These are phyloP conservation scores for Oscheius myriophilus DNA, from an alignment of 2,888 invertebrate genomes.

Conservation along the genomic window DNA sequence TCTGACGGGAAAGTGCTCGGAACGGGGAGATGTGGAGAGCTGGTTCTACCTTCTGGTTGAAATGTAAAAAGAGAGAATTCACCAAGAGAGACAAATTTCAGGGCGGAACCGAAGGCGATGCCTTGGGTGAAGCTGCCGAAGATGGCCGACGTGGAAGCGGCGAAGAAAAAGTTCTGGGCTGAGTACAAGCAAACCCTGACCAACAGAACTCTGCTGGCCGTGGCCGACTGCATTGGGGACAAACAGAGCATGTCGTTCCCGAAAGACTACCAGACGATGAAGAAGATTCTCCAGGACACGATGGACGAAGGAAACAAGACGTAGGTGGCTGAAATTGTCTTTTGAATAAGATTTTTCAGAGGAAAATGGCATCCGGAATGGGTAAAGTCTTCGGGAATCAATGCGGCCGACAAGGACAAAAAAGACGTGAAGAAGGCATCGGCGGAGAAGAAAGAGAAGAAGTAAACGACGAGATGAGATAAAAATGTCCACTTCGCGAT, in stretches of 20 bases:
- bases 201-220: background rate
- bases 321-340: background rate
- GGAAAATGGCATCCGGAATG: too few relatives aligned
- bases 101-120: constrained; percentile 8
- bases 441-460: too few relatives aligned
- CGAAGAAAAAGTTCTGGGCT: constrained; percentile 21
- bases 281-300: constrained; percentile 8
- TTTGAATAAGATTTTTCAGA: background rate
- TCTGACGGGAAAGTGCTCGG: background rate
- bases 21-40: constrained; percentile 23
- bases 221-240: background rate
- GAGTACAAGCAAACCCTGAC: constrained; percentile 4
- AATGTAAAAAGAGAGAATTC: background rate
- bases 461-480: too few relatives aligned
- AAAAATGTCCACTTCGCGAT: too few relatives aligned
- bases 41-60: constrained; percentile 29
- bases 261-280: constrained; percentile 17
- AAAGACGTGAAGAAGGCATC: too few relatives aligned
- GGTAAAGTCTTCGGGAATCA: too few relatives aligned
- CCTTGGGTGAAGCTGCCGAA: constrained; percentile 3
- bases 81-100: background rate
- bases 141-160: background rate
- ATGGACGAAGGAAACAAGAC: background rate
- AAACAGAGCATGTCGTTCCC: constrained; percentile 8
- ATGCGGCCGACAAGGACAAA: too few relatives aligned